Conservation (phyloP, 2,113 vertebrate genomes). For the Phodopus roborovskii region DNA sequence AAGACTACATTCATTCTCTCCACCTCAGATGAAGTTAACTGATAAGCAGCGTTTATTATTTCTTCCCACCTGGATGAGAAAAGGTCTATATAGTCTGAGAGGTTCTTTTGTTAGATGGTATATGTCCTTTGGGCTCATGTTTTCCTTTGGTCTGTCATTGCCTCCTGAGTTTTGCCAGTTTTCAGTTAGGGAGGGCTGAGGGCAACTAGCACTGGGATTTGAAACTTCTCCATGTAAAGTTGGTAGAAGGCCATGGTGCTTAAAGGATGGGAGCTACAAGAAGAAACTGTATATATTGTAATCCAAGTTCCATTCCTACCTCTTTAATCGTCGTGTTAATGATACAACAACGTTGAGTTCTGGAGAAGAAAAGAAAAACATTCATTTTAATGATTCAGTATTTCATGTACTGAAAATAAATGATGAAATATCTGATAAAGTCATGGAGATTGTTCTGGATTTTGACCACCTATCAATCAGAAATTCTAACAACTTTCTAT, state of each 20-base stretch:
- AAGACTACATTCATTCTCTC: constrained; percentile 81
- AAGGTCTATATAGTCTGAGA: constrained; percentile 69
- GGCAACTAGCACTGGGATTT: background rate
- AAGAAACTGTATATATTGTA: constrained; percentile 50
- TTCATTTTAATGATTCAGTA: constrained; percentile 2
- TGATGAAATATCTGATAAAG: constrained; percentile 58
- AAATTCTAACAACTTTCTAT: constrained; percentile 66
- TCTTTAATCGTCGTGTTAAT: constrained; percentile 82
- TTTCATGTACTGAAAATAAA: constrained; percentile 50
- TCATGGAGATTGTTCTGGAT: constrained; percentile 73
- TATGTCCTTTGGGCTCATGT: constrained; percentile 64
- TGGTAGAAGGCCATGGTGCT: fast-evolving
- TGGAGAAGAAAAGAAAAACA: background rate
- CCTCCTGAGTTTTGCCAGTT: constrained; percentile 60
- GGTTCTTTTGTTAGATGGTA: constrained; percentile 75
- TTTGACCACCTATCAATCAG: background rate
- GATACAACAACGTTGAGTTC: constrained; percentile 82
- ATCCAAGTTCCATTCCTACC: constrained; percentile 65
- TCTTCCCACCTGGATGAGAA: constrained; percentile 83
- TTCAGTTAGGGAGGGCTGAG: constrained; percentile 69
- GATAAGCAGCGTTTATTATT: constrained; percentile 81
- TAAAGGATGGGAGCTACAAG: constrained; percentile 35
- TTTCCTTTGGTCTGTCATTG: constrained; percentile 57
- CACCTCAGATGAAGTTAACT: constrained; percentile 78
- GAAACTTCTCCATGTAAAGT: background rate